Evolutionary conservation across 2,888 invertebrate species (phyloP).

Genomic region (Bursaphelenchus okinawaensis): DNA sequence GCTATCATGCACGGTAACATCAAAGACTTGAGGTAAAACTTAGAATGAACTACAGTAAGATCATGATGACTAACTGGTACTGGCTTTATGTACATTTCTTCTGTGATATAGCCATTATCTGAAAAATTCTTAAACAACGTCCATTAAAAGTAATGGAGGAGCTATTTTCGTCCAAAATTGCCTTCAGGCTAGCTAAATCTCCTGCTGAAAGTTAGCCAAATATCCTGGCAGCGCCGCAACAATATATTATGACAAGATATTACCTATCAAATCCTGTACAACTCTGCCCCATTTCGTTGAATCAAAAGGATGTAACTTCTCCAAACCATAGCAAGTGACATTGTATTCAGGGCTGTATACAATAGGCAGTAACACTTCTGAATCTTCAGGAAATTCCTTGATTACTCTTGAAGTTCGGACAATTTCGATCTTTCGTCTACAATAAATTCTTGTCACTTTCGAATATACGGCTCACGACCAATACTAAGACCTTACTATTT

Average conservation of each 20-base stretch:
- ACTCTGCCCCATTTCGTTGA: conserved; percentile 79
- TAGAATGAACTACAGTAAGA: conserved; percentile 72
- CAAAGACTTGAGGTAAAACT: conserved; percentile 71
- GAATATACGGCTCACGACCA: no score
- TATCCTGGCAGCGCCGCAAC: no score
- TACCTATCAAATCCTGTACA: conserved; percentile 60
- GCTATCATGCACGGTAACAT: conserved; percentile 60
- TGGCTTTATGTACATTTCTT: conserved; percentile 68
- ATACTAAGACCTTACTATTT: no score
- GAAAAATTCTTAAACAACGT: conserved; percentile 53
- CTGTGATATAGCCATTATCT: conserved; percentile 66
- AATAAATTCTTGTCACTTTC: no score
- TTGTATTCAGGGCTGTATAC: conserved; percentile 75
- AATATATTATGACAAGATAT: background rate
- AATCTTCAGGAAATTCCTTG: background rate
- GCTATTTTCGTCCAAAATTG: conserved; percentile 13
- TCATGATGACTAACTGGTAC: conserved; percentile 70
- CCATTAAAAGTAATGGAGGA: background rate
- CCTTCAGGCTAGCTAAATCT: background rate
- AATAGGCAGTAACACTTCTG: conserved; percentile 68
- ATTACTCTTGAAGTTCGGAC: background rate
- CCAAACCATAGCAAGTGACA: conserved; percentile 74
- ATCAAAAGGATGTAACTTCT: conserved; percentile 81
- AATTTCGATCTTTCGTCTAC: background rate
- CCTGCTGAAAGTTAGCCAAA: no score